Evolutionary conservation across 2,797 vertebrate genomes (phyloP).

Genomic region (Kryptolebias ocellatus): DNA sequence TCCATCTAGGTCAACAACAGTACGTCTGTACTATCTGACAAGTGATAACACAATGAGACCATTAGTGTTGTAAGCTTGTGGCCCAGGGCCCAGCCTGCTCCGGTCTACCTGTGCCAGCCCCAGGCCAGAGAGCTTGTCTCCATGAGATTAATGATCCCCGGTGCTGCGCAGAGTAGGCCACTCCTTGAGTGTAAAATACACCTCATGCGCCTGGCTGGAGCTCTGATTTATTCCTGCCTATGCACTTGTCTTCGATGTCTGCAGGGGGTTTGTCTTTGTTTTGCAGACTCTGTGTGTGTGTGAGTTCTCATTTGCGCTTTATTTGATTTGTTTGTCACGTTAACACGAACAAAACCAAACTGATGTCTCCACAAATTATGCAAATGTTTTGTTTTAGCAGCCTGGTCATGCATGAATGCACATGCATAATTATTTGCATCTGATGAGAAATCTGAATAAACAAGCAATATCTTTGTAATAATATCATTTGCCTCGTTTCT

Average conservation of each 20-base stretch:
- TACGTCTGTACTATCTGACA: conserved; percentile 57
- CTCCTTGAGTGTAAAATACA: conserved; percentile 82
- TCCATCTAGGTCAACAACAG: conserved; percentile 64
- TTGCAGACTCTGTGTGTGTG: conserved; percentile 25
- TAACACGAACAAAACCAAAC: conserved; percentile 38
- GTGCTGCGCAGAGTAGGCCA: conserved; percentile 57
- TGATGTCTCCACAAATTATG: conserved; percentile 33
- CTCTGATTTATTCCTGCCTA: conserved; percentile 79
- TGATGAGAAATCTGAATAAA: conserved; percentile 28
- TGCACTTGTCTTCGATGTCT: conserved; percentile 64
- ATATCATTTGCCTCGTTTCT: conserved; percentile 23
- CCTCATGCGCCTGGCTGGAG: conserved; percentile 77
- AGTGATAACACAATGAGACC: conserved; percentile 62
- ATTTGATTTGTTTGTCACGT: conserved; percentile 22
- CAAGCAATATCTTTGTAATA: not conserved
- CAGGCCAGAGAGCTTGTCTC: conserved; percentile 68
- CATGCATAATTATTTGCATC: conserved; percentile 30
- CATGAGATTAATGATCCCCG: conserved; percentile 72
- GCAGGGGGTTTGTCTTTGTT: conserved; percentile 63
- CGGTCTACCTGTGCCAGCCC: conserved; percentile 65
- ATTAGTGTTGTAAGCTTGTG: conserved; percentile 54
- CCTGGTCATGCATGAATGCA: conserved; percentile 10
- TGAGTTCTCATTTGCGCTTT: conserved; percentile 9
- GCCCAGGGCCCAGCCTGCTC: conserved; percentile 41
- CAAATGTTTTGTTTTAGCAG: conserved; percentile 33